Conservation (phyloP, 2,113 vertebrate species). For the Macroglossus sobrinus region DNA sequence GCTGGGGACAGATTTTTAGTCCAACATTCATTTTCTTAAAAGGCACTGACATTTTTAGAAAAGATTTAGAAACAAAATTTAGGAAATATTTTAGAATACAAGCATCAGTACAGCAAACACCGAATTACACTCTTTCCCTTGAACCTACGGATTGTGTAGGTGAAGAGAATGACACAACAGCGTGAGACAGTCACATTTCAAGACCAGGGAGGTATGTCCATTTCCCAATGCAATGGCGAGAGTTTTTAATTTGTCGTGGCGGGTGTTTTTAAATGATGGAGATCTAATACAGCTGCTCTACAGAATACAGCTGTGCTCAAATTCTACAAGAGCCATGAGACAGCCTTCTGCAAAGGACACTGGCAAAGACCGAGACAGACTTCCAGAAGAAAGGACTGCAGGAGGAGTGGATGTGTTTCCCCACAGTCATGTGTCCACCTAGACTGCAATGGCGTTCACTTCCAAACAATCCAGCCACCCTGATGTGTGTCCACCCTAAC, state of each 20-base stretch:
- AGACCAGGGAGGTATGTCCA: not conserved
- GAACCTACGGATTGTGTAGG: not conserved
- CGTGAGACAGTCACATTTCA: not conserved
- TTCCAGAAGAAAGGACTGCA: not conserved
- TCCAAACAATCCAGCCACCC: not conserved
- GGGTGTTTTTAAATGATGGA: not conserved
- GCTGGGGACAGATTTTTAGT: not conserved
- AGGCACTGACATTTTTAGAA: not conserved
- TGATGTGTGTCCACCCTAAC: not conserved
- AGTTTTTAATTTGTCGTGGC: not conserved
- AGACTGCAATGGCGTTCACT: not conserved
- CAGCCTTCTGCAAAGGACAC: not conserved
- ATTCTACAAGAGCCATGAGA: not conserved
- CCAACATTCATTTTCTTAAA: not conserved
- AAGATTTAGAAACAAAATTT: not conserved
- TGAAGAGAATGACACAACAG: not conserved
- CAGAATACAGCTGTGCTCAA: not conserved
- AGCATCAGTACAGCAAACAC: not conserved
- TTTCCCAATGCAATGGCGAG: slow-evolving; percentile 14
- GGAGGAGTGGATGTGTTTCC: not conserved
- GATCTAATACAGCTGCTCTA: not conserved
- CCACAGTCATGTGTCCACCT: not conserved
- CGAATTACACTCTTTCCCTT: not conserved
- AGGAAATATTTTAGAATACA: slow-evolving; percentile 2
- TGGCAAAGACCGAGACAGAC: not conserved